Percentiles rank a stretch among this genome's conserved stretches.
These are phyloP conservation scores for Eriocheir sinensis DNA, from an alignment of 1,140 invertebrate genomes.

Conservation along the genomic window DNA sequence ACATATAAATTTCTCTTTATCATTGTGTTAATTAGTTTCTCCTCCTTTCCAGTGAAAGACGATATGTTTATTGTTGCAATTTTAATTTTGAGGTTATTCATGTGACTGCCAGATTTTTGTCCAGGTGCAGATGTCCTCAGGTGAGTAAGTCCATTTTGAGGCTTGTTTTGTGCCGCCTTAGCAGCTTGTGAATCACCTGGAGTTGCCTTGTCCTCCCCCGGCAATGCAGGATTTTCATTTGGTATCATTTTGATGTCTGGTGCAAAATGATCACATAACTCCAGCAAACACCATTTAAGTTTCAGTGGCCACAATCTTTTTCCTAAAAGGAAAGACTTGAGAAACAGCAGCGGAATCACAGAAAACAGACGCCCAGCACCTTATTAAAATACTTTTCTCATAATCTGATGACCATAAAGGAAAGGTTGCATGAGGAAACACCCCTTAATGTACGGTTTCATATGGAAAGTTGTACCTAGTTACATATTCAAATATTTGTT, in stretches of 20 bases:
- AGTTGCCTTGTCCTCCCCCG: background rate
- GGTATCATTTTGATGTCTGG: background rate
- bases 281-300: background rate
- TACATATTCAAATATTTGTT: background rate
- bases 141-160: background rate
- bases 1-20: constrained; percentile 17
- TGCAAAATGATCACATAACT: background rate
- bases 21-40: background rate
- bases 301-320: background rate
- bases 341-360: no score
- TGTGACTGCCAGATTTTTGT: background rate
- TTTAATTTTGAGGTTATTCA: background rate
- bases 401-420: background rate
- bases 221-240: background rate
- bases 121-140: background rate
- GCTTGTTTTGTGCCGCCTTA: background rate
- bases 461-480: background rate
- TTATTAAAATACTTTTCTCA: background rate
- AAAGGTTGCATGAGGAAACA: background rate
- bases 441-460: background rate
- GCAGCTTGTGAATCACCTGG: background rate
- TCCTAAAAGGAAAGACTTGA: no score
- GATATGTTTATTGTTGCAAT: background rate
- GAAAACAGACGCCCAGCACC: background rate
- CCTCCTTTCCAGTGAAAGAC: background rate